Base-by-base conservation (phyloP, 2,797 vertebrate species). In the Falco concolor region DNA sequence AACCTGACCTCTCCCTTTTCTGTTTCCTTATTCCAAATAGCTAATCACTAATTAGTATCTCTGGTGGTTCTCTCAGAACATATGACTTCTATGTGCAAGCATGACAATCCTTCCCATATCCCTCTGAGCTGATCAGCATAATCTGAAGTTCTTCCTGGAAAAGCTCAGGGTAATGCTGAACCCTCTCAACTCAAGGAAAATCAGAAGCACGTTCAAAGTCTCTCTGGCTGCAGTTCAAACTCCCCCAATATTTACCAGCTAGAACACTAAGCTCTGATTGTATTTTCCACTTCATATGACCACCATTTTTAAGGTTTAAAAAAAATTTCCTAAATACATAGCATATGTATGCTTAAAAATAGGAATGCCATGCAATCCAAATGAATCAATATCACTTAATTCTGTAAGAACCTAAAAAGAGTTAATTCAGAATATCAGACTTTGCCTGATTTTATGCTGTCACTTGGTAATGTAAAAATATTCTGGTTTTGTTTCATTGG, bases 401-500 rank as follows among this genome's bases (percentile, higher is more conserved):
- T 75, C 30, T 64, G 57, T 45, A 92, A 61, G 56, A 90, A 70
- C 17, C 28, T 47, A 80, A 89, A 94, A 92, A 42, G 30, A 73
- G 49, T 90, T 91, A 56, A 92, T 90, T 74, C 53, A 54, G 64
- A 95, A 84, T 42, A 76, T 36, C 56, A 92, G 77, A 77, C 45
- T 92, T 87, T 14, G 84, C 68, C 86, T 94, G 88, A 86, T 91
- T 44, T 89, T 84, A 63, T 74, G 38, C 61, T 76, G 17, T 70
- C 53, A 45, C 52, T 93, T 68, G 9, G 27, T 61, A 80, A 77
- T 53, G 40, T 68, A 45, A 87, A 94, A 90, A 94, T 60, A 12
- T 63, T 92, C 77, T 91, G 72, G 8, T 92, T 87, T 91, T 93
- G 72, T 88, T 95, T 93, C 21, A 7, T 17, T 87, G 65, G 84